phyloP scores from a whole-genome alignment of 2,113 vertebrate species.

The Speoplatyrhinus poulsoni region DNA sequence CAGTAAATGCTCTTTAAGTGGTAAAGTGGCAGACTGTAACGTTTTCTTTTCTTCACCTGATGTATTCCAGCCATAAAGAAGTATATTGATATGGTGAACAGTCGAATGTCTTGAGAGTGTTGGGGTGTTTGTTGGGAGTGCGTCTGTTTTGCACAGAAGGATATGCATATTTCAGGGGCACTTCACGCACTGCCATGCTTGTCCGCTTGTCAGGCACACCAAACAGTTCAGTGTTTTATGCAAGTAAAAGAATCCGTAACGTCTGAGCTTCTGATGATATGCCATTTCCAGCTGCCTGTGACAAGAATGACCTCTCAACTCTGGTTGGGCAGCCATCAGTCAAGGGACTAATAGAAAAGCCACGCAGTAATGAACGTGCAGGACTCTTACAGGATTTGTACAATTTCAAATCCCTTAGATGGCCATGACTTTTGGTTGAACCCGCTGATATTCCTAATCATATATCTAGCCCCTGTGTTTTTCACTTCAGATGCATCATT shows the following conservation, averaged over 20 bases:
- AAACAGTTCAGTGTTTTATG: conserved; percentile 73
- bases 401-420: not conserved
- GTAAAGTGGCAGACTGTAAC: not conserved
- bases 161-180: conserved; percentile 51
- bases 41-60: not conserved
- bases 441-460: not conserved
- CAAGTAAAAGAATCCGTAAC: conserved; percentile 47
- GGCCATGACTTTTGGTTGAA: not conserved
- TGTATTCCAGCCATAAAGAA: not conserved
- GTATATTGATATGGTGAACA: not conserved
- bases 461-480: not conserved
- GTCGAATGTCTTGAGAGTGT: not conserved
- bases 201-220: conserved; percentile 45
- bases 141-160: conserved; percentile 44
- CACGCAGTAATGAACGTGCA: no score
- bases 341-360: conserved; percentile 26
- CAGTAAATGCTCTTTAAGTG: not conserved
- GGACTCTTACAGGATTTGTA: not conserved
- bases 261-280: conserved; percentile 45
- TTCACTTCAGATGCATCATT: no score
- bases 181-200: conserved; percentile 27
- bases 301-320: conserved; percentile 16
- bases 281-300: conserved; percentile 28
- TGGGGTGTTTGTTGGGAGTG: conserved; percentile 24
- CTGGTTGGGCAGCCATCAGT: conserved; percentile 14